phyloP scores from a whole-genome alignment of 2,888 invertebrate species.

The Mechanitis mazaeus region DNA sequence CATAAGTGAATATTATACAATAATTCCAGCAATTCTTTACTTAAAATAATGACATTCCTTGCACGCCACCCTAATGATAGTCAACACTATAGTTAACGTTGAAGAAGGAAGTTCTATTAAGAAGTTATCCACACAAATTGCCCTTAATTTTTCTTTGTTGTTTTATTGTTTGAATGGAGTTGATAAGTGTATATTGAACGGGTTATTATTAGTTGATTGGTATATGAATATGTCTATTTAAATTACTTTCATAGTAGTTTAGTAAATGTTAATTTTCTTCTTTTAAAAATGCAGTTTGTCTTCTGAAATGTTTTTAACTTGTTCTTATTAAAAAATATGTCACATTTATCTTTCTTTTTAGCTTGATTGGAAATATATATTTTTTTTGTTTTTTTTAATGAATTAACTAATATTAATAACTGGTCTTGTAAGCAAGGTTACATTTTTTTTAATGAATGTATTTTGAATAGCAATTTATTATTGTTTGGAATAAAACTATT shows the following conservation, averaged over 20 bases:
- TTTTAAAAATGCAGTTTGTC: too few species aligned
- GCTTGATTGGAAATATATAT: background rate
- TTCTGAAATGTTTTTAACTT: too few species aligned
- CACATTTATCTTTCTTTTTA: too few species aligned
- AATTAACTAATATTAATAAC: too few species aligned
- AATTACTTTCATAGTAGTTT: too few species aligned
- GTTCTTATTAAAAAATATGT: too few species aligned
- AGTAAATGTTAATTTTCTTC: too few species aligned
- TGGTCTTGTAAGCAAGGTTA: too few species aligned
- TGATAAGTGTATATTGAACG: constrained; percentile 14
- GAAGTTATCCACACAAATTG: constrained; percentile 59
- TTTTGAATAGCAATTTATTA: too few species aligned
- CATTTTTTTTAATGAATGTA: too few species aligned
- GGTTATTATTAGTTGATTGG: constrained; percentile 9
- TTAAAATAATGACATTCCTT: background rate
- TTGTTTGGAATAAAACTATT: too few species aligned
- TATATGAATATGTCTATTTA: background rate
- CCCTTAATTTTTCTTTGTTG: constrained; percentile 63
- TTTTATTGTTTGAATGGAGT: constrained; percentile 42
- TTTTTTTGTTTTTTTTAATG: background rate
- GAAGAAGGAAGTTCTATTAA: constrained; percentile 71
- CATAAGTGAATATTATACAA: background rate
- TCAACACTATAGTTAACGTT: constrained; percentile 43
- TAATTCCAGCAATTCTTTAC: too few species aligned
- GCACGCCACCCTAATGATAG: constrained; percentile 19